Evolutionary conservation across 2,113 vertebrate genomes (phyloP).

Genomic region (Zapus hudsonius): DNA sequence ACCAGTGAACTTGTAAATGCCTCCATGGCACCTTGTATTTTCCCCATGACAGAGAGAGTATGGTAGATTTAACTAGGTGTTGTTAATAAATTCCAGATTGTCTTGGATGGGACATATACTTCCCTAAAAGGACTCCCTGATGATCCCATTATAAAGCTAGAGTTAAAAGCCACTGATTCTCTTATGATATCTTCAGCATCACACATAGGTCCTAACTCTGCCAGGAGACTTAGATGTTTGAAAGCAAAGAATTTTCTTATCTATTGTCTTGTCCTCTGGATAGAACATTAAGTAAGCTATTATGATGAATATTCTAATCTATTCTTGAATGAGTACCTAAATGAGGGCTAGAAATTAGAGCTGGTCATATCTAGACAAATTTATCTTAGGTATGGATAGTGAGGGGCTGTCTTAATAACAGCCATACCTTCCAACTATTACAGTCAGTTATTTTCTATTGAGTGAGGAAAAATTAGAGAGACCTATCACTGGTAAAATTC

Average conservation of each 20-base stretch:
- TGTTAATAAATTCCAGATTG: not conserved
- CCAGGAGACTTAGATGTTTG: not conserved
- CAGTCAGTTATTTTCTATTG: not conserved
- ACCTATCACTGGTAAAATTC: conserved; percentile 3
- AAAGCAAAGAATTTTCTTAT: conserved; percentile 1
- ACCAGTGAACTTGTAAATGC: not conserved
- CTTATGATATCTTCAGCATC: not conserved
- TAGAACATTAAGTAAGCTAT: not conserved
- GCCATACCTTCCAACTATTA: not conserved
- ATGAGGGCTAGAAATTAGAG: not conserved
- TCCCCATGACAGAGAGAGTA: not conserved
- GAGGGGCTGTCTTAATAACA: conserved; percentile 17
- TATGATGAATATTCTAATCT: not conserved
- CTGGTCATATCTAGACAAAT: not conserved
- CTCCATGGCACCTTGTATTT: not conserved
- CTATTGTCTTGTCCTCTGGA: not conserved
- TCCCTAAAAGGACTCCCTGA: not conserved
- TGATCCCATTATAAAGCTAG: not conserved
- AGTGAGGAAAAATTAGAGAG: conserved; percentile 1
- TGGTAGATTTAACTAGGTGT: not conserved
- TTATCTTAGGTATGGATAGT: not conserved
- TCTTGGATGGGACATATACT: not conserved
- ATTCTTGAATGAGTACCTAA: conserved; percentile 26
- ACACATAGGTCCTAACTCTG: not conserved
- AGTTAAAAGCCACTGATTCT: not conserved